Evolutionary conservation across 37 sponge, comb jelly and placozoan genomes (phyloP).

Genomic region (Petrosia ficiformis): DNA sequence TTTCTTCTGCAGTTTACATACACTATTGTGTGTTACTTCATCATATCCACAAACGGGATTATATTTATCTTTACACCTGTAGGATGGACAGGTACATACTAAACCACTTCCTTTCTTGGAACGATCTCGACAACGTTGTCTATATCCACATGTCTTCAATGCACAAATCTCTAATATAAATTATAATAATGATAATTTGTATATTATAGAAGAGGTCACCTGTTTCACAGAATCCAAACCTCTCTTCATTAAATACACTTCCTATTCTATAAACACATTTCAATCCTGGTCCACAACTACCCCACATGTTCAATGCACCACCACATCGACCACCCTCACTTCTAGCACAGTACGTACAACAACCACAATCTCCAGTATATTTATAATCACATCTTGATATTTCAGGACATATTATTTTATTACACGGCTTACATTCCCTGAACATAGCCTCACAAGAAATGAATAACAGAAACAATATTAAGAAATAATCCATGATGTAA

Average conservation of each 20-base stretch:
- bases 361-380: conserved; percentile 25
- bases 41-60: conserved; percentile 51
- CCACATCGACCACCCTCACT: conserved; percentile 42
- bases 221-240: conserved; percentile 45
- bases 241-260: conserved; percentile 15
- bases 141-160: background rate
- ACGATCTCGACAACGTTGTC: background rate
- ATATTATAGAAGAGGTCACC: conserved; percentile 17
- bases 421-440: no score
- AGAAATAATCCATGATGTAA: no score
- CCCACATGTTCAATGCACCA: conserved; percentile 16
- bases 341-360: conserved; percentile 44
- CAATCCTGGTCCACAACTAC: conserved; percentile 13
- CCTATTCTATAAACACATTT: conserved; percentile 41
- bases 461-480: no score
- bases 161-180: background rate
- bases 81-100: background rate
- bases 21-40: conserved; percentile 26
- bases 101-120: background rate
- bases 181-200: background rate
- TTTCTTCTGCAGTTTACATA: conserved; percentile 24
- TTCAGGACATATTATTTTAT: no score
- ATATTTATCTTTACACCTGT: conserved; percentile 12
- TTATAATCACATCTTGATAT: background rate
- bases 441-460: no score